Evolutionary conservation across 2,797 vertebrate species (phyloP).

Genomic region (Cirrhinus mrigala): DNA sequence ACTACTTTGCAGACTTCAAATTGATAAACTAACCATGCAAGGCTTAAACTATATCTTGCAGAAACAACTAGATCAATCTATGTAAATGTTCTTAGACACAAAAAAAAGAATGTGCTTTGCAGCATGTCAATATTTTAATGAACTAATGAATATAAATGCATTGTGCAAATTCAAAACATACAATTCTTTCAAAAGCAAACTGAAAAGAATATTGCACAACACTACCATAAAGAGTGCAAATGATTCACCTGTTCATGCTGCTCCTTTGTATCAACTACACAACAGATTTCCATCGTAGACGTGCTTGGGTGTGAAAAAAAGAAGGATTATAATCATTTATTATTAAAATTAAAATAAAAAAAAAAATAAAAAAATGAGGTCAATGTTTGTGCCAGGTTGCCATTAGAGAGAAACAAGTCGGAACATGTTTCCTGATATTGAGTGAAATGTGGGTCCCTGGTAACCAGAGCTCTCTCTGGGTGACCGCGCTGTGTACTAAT

Average conservation of each 20-base stretch:
- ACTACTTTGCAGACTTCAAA: not conserved
- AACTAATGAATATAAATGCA: not conserved
- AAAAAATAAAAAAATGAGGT: not conserved
- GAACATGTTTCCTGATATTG: slow-evolving; percentile 34
- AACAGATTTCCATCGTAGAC: not conserved
- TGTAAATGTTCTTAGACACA: too few relatives aligned
- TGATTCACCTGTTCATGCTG: not conserved
- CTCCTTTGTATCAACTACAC: not conserved
- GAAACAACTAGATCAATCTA: not conserved
- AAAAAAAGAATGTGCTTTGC: not conserved
- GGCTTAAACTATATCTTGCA: not conserved
- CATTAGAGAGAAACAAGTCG: slow-evolving; percentile 49
- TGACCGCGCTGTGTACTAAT: not conserved
- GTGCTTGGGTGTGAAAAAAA: not conserved
- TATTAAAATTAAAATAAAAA: not conserved
- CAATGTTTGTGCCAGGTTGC: slow-evolving; percentile 28
- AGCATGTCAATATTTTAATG: not conserved
- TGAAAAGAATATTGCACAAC: not conserved
- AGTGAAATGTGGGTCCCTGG: slow-evolving; percentile 46
- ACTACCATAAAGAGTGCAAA: not conserved
- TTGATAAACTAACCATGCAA: too few relatives aligned
- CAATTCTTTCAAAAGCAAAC: not conserved
- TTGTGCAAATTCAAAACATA: not conserved
- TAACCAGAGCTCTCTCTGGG: slow-evolving; percentile 33
- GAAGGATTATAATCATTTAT: not conserved